These are phyloP conservation scores for Paramormyrops kingsleyae DNA, from an alignment of 2,113 vertebrate species.

Conservation along the genomic window DNA sequence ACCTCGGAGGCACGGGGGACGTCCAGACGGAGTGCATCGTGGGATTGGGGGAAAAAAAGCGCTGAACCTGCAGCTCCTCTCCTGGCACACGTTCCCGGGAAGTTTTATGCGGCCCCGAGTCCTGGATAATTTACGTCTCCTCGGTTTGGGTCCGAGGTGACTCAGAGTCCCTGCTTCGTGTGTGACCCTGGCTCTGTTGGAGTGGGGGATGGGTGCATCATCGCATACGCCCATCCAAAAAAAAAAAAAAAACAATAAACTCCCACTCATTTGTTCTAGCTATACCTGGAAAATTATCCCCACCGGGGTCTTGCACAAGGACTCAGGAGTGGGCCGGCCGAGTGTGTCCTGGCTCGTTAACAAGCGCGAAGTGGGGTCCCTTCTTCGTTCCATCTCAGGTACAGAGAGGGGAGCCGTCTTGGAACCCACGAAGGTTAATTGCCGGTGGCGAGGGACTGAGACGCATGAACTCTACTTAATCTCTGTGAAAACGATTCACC, in stretches of 20 bases:
- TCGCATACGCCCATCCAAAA: background rate
- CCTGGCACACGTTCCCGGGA: background rate
- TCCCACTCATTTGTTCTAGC: background rate
- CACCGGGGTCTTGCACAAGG: background rate
- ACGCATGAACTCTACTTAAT: background rate
- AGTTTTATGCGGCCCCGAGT: background rate
- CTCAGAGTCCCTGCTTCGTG: background rate
- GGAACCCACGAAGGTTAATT: background rate
- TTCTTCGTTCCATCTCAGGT: background rate
- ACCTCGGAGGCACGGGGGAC: background rate
- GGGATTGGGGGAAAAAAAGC: background rate
- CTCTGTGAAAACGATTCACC: background rate
- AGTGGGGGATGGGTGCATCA: background rate
- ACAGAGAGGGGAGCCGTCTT: background rate
- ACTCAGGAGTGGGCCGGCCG: background rate
- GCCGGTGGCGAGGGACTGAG: background rate
- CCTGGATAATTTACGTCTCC: slow-evolving; percentile 11
- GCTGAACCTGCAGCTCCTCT: slow-evolving; percentile 18
- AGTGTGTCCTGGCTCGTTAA: background rate
- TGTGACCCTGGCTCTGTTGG: background rate
- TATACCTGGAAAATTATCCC: background rate
- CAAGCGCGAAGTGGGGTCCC: background rate
- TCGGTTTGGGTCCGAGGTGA: background rate
- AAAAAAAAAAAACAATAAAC: background rate
- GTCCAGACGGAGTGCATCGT: background rate